phyloP scores from a whole-genome alignment of 1,140 invertebrate species.

The Patella vulgata region DNA sequence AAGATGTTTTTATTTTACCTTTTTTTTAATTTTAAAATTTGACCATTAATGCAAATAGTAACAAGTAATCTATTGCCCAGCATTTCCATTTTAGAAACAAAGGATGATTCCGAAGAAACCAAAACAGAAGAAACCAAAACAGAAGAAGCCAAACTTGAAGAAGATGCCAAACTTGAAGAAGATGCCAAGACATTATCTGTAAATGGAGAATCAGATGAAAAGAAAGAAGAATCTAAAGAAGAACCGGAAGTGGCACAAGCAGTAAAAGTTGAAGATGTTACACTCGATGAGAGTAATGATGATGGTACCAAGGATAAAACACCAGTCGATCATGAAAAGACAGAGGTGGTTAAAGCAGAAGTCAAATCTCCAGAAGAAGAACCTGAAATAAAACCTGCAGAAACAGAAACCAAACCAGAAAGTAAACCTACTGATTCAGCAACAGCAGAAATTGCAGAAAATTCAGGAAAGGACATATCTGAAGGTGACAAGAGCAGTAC shows the following conservation, averaged over 20 bases:
- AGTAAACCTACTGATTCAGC: not conserved
- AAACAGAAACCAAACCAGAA: not conserved
- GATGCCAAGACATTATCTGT: conserved; percentile 2
- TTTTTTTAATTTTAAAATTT: too few relatives aligned
- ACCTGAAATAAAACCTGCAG: not conserved
- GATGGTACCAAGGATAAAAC: not conserved
- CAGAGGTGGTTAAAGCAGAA: not conserved
- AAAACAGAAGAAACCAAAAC: conserved; percentile 9
- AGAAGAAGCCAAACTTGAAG: not conserved
- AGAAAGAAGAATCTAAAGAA: not conserved
- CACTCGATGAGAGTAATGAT: not conserved
- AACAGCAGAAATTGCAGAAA: conserved; percentile 14
- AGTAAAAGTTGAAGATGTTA: not conserved
- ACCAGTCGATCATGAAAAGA: conserved; percentile 7
- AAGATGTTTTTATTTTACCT: too few relatives aligned
- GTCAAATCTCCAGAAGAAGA: not conserved
- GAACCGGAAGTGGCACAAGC: conserved; percentile 1
- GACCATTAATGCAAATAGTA: too few relatives aligned
- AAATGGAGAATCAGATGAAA: not conserved
- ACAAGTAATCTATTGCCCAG: too few relatives aligned
- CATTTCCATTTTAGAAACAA: too few relatives aligned
- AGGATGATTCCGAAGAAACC: conserved; percentile 13
- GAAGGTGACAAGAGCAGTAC: too few relatives aligned
- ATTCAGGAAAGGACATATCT: too few relatives aligned
- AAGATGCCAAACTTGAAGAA: conserved; percentile 15